Base-by-base conservation (phyloP, 2,888 invertebrate species). In the Chorisops tibialis region DNA sequence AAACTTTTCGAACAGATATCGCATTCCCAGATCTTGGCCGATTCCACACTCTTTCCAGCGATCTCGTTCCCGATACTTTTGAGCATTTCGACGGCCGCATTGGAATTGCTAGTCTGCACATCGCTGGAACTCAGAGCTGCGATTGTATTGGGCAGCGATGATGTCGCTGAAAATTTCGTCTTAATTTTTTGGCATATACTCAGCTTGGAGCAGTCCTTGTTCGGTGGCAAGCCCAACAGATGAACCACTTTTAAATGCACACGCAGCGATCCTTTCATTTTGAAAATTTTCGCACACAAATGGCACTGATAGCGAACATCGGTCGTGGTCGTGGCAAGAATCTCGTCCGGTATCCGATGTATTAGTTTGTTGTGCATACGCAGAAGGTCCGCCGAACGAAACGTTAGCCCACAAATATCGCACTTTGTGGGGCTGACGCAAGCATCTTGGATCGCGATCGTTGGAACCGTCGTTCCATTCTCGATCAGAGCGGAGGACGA, bases 21-120 rank as follows among this genome's bases (percentile, higher is more conserved):
- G 73, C 93, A 93, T 72, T 88, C 88, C 91, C 91, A 93, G 73
- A 89, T 87, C 75, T 92, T 92, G 58, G 85, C 85, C 67, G 88
- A 87, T 58, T 67, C 69, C 45, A 63, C 80, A 80, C 2, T 76
- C 16, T 21, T 60, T 14, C 7, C 14, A 14, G 30, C 12, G 5
- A 16, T 30, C n/a, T 7, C 18, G 11, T 14, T n/a, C 7, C 4
- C 30, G 43, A 4, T 45, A 4, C 2, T 30, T 18, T 30, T 22
- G 18, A 7, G 24, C n/a, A 21, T 54, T n/a, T n/a, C n/a, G n/a
- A n/a, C n/a, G n/a, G n/a, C n/a, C n/a, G n/a, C n/a, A n/a, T n/a
- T n/a, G n/a, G 30, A 30, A 30, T 16, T 14, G 21, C 41, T 16
- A 24, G 21, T 9, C 18, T 30, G 19, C 1, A 18, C 30, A 9